Evolutionary conservation across 2,888 invertebrate species (phyloP).

Genomic region (Nymphalis c-album): DNA sequence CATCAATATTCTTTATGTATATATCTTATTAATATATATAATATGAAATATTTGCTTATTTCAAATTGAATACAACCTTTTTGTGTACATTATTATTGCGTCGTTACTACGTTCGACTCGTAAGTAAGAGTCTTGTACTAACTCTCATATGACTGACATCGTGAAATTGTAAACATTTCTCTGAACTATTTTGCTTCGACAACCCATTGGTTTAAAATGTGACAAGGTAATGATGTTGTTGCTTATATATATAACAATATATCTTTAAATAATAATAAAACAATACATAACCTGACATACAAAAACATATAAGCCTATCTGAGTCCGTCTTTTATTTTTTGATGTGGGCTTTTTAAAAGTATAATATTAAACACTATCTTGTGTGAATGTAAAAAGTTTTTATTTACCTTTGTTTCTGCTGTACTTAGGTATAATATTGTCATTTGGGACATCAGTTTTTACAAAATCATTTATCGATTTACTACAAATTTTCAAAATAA

Average conservation of each 20-base stretch:
- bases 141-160: background rate
- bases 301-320: background rate
- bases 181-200: background rate
- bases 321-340: background rate
- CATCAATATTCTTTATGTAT: too few relatives aligned
- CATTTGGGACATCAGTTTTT: conserved; percentile 20
- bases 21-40: too few relatives aligned
- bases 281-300: background rate
- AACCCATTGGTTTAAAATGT: background rate
- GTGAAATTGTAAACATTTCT: background rate
- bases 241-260: too few relatives aligned
- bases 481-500: conserved; percentile 20
- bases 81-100: background rate
- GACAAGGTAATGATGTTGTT: background rate
- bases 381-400: conserved; percentile 7
- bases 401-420: conserved; percentile 3
- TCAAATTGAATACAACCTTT: background rate
- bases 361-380: background rate
- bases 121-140: background rate
- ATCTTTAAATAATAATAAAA: background rate
- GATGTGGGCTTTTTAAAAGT: conserved; percentile 1
- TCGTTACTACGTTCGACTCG: background rate
- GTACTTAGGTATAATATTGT: conserved; percentile 11
- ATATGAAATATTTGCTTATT: too few relatives aligned
- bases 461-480: conserved; percentile 13